phyloP scores from a whole-genome alignment of 2,797 vertebrate genomes.

The Tadarida brasiliensis region DNA sequence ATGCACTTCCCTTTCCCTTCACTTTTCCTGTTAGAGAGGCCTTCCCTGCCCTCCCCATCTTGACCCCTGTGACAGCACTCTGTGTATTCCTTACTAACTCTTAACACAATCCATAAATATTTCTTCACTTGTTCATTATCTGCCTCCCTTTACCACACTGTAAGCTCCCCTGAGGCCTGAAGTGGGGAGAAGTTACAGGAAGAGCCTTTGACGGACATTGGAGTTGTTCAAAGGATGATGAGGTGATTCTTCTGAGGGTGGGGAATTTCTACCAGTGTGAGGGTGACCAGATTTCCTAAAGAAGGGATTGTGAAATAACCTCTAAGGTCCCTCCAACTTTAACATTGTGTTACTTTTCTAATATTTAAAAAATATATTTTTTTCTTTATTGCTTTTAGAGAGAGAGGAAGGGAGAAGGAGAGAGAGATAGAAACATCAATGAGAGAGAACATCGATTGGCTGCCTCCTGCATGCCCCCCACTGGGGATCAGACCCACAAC shows the following conservation, averaged over 20 bases:
- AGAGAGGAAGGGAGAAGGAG: neutral
- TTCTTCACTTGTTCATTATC: neutral
- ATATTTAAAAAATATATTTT: neutral
- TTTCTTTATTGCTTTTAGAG: neutral
- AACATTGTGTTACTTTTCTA: neutral
- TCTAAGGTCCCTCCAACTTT: neutral
- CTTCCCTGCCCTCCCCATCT: neutral
- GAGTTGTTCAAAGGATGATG: neutral
- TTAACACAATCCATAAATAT: neutral
- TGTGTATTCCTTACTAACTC: neutral
- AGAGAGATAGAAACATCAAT: neutral
- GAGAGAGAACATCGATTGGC: neutral
- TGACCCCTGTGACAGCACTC: neutral
- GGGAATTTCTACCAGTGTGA: neutral
- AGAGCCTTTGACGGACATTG: neutral
- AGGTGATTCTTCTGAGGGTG: neutral
- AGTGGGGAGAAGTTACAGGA: neutral
- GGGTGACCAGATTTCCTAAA: neutral
- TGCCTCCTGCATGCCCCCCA: neutral
- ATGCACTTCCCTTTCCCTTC: neutral
- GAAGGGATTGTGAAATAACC: neutral
- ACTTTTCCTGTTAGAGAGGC: neutral
- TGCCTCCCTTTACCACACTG: neutral
- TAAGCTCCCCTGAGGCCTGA: neutral
- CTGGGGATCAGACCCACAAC: neutral